phyloP scores from a whole-genome alignment of 2,113 vertebrate species.

The Montifringilla adamsi region DNA sequence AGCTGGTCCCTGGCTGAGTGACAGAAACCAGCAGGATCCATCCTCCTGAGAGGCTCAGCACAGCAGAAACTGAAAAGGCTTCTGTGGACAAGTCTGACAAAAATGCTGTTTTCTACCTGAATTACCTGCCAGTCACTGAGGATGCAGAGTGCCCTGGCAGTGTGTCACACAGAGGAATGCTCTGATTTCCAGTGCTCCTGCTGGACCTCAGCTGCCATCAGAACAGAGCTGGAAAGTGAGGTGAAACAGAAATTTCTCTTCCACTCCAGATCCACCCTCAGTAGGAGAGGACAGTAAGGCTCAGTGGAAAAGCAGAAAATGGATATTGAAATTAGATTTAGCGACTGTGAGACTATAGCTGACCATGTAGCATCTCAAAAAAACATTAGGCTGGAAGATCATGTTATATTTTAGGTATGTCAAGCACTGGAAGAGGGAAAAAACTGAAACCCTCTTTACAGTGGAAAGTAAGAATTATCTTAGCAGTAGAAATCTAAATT shows the following conservation, averaged over 20 bases:
- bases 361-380: neutral
- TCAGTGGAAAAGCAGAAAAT: neutral
- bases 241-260: neutral
- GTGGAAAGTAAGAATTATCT: neutral
- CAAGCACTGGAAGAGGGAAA: neutral
- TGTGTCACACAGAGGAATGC: neutral
- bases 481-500: neutral
- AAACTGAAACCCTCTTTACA: neutral
- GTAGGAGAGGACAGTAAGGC: neutral
- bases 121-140: neutral
- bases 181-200: neutral
- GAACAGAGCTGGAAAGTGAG: neutral
- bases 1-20: neutral
- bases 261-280: neutral
- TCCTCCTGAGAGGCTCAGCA: neutral
- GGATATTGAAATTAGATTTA: neutral
- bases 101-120: slow-evolving; percentile 34
- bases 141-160: neutral
- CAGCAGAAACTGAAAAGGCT: neutral
- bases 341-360: neutral
- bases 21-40: neutral
- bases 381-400: neutral
- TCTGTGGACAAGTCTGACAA: slow-evolving; percentile 9
- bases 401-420: neutral
- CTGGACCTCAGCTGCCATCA: neutral